Base-by-base conservation (phyloP, 30 jellyfish, hydroid and myxozoan genomes). In the Pelagia noctiluca region DNA sequence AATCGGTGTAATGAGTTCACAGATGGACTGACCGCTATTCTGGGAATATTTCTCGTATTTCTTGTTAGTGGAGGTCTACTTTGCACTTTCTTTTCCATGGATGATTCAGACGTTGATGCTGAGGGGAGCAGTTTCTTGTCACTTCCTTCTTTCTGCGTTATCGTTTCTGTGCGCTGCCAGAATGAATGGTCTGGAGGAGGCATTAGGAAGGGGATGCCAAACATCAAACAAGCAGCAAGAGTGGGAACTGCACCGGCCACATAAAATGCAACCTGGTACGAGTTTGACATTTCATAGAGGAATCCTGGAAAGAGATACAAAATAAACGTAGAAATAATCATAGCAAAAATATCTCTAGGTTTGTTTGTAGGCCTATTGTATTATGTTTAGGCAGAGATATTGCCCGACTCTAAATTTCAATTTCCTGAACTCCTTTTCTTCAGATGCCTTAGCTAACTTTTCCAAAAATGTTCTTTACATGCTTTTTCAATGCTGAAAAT, bases 191-290 rank as follows among this genome's bases (percentile, higher is more conserved):
- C 99, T 1, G 94, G 93, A 23, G 99, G 99, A 33, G 99, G 99
- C 96, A 94, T 88, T 2, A 94, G 86, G 82, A 94, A 94, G 12
- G 99, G 99, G 1, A 94, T 79, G 2, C 91, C 88, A 80, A 94
- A 94, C 99, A 94, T 81, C 48, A 87, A 46, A 38, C 97, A 88
- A 0, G 97, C 93, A 4, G 99, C 99, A 32, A 94, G 35, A 0
- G 97, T 87, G 5, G 99, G 97, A 18, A 94, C 91, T 0, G 99
- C 99, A 37, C 99, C 99, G 72, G 99, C 95, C 47, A 94, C 97
- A 68, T 87, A 94, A 62, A 94, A 94, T 26, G 99, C 99, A 30
- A 94, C 97, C 73, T 94, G 99, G 66, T 94, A 94, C 4, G 99
- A 94, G 48, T 88, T 62, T 3, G 99, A 94, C 28, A 83, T 84